Evolutionary conservation across 2,797 vertebrate species (phyloP).

Genomic region (Tympanoctomys barrerae): DNA sequence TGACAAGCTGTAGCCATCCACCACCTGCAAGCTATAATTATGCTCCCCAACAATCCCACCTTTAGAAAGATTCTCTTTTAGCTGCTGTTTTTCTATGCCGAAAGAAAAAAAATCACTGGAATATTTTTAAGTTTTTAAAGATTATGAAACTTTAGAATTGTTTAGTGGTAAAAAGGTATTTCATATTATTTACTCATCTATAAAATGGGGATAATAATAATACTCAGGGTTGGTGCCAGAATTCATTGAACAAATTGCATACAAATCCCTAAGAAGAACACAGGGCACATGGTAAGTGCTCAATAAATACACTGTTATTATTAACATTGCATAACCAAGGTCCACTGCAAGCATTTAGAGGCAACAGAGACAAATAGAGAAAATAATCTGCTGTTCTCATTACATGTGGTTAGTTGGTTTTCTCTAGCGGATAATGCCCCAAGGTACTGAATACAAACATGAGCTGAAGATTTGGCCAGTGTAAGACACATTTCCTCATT

Average conservation of each 20-base stretch:
- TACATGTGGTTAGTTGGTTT: constrained; percentile 54
- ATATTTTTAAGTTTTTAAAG: constrained; percentile 18
- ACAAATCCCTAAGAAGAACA: neutral
- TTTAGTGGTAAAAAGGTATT: constrained; percentile 7
- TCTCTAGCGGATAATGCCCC: neutral
- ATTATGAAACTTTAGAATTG: neutral
- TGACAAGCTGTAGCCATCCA: neutral
- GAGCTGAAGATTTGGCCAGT: neutral
- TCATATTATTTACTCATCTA: neutral
- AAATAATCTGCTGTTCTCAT: constrained; percentile 69
- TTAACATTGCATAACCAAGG: constrained; percentile 22
- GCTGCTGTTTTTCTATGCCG: neutral
- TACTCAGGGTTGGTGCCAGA: neutral
- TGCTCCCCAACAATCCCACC: neutral
- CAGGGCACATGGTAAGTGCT: neutral
- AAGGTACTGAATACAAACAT: neutral
- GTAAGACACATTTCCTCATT: neutral
- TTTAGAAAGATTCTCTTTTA: constrained; percentile 11
- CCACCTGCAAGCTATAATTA: neutral
- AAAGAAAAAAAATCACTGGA: constrained; percentile 24
- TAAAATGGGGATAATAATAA: neutral
- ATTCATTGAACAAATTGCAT: neutral
- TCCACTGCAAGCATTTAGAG: constrained; percentile 39
- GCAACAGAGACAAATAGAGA: neutral
- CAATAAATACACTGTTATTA: constrained; percentile 54